Percentiles rank a stretch among this genome's conserved stretches.
These are phyloP conservation scores for Psilanteris sp. DNA, from an alignment of 1,140 invertebrate genomes.

Conservation along the genomic window DNA sequence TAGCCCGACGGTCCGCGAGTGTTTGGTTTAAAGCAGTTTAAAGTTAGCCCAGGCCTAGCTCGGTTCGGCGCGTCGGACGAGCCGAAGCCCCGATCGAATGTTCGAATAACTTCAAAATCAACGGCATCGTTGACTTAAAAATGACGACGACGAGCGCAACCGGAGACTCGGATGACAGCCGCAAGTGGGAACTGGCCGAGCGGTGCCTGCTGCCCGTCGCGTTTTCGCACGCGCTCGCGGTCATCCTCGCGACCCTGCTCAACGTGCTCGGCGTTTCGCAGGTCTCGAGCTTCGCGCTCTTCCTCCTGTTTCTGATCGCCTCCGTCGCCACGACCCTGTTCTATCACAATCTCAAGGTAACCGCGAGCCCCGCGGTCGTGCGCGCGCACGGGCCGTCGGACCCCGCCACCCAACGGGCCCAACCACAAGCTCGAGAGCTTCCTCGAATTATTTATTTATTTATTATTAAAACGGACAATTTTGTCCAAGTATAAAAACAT, in stretches of 20 bases:
- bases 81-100: constrained; percentile 68
- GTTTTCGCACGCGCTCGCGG: constrained; percentile 87
- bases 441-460: no score
- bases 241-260: constrained; percentile 85
- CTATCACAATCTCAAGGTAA: constrained; percentile 90
- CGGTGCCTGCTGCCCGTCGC: constrained; percentile 87
- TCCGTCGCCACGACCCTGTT: constrained; percentile 87
- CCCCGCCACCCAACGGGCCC: no score
- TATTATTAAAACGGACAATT: no score
- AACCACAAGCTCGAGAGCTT: no score
- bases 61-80: constrained; percentile 70
- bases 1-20: constrained; percentile 75
- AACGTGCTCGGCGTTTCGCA: constrained; percentile 86
- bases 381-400: no score
- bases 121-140: constrained; percentile 37
- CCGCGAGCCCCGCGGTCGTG: no score
- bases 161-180: constrained; percentile 75
- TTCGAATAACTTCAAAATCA: constrained; percentile 66
- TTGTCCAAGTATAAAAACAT: no score
- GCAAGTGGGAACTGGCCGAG: constrained; percentile 88
- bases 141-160: constrained; percentile 68
- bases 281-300: constrained; percentile 87
- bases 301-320: constrained; percentile 85
- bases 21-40: constrained; percentile 79
- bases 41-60: constrained; percentile 77